phyloP scores from a whole-genome alignment of 2,797 vertebrate genomes.

The Eulemur coronatus region DNA sequence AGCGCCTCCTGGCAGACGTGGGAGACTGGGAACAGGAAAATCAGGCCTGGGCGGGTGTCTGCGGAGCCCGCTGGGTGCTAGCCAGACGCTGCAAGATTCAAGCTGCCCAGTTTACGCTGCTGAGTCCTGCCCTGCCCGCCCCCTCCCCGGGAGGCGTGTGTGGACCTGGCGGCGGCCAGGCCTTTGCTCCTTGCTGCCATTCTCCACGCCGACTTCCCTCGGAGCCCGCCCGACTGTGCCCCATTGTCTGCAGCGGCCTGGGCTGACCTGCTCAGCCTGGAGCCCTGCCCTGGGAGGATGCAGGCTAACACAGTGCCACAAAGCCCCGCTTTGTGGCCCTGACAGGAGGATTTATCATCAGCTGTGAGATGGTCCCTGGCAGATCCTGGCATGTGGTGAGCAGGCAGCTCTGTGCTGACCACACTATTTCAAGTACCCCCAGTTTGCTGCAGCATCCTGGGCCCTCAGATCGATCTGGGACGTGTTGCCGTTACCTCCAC shows the following conservation, averaged over 20 bases:
- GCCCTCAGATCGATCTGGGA: background rate
- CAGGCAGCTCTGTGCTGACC: constrained; percentile 46
- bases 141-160: background rate
- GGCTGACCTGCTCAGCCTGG: constrained; percentile 26
- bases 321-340: constrained; percentile 68
- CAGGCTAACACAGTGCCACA: constrained; percentile 45
- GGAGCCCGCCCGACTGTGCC: constrained; percentile 17
- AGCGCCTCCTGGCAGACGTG: background rate
- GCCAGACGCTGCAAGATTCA: background rate
- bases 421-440: background rate
- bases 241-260: constrained; percentile 61
- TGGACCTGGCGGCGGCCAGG: background rate
- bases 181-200: background rate
- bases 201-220: background rate
- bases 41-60: constrained; percentile 11
- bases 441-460: background rate
- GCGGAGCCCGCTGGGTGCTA: background rate
- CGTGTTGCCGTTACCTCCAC: background rate
- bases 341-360: constrained; percentile 58
- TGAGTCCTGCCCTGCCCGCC: background rate
- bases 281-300: constrained; percentile 36
- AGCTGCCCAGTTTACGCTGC: background rate
- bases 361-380: constrained; percentile 72
- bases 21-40: constrained; percentile 58
- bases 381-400: constrained; percentile 75